These are phyloP conservation scores for Neofelis nebulosa DNA, from an alignment of 2,113 vertebrate species.

Conservation along the genomic window DNA sequence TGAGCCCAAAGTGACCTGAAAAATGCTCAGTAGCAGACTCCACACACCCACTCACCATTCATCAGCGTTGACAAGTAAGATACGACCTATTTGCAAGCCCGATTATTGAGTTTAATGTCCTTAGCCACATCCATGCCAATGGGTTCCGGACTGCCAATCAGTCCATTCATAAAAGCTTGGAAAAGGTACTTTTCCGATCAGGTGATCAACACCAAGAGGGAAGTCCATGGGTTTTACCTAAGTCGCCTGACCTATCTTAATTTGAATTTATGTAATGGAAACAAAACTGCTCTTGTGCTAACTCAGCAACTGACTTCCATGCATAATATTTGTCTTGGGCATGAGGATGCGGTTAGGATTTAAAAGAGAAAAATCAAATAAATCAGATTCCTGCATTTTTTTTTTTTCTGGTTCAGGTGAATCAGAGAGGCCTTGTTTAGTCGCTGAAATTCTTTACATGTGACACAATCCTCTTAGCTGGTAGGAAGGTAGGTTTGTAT, in stretches of 20 bases:
- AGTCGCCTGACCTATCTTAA: conserved; percentile 72
- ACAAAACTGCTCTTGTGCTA: conserved; percentile 66
- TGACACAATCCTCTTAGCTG: conserved; percentile 78
- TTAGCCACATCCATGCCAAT: neutral
- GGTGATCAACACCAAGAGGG: conserved; percentile 66
- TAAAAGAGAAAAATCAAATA: conserved; percentile 78
- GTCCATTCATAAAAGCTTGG: conserved; percentile 54
- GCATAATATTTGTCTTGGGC: conserved; percentile 69
- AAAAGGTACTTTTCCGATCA: conserved; percentile 69
- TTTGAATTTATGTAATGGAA: conserved; percentile 39
- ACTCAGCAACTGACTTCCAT: conserved; percentile 49
- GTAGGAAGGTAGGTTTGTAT: conserved; percentile 79
- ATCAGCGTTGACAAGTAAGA: neutral
- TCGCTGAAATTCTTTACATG: conserved; percentile 79
- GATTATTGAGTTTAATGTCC: neutral
- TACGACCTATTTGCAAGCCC: neutral
- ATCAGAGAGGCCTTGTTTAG: conserved; percentile 81
- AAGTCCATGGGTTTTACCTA: conserved; percentile 78
- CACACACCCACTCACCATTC: neutral
- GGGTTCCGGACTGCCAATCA: neutral
- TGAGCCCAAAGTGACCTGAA: neutral
- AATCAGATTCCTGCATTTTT: conserved; percentile 73
- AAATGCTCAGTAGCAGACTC: neutral
- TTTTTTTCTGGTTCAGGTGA: conserved; percentile 82
- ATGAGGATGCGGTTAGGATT: conserved; percentile 74